phyloP scores from a whole-genome alignment of 2,888 invertebrate genomes.

The Quadroppia sp. region DNA sequence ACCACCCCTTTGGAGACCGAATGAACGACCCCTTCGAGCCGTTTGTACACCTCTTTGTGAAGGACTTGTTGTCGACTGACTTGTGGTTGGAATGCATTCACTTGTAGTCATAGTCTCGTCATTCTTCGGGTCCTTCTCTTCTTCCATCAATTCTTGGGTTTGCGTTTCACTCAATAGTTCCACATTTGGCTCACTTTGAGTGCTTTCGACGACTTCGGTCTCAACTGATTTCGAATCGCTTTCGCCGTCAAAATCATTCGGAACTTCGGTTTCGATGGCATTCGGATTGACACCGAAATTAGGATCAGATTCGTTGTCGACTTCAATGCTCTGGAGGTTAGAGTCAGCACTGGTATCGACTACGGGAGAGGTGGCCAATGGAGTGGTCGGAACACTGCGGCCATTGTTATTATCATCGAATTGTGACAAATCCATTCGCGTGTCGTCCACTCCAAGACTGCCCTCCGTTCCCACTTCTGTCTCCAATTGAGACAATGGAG shows the following conservation, averaged over 20 bases:
- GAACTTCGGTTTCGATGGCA: background rate
- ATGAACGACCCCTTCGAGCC: conserved; percentile 10
- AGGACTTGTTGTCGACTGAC: background rate
- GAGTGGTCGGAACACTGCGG: conserved; percentile 19
- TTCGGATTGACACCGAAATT: conserved; percentile 11
- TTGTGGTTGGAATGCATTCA: background rate
- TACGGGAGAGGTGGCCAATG: conserved; percentile 20
- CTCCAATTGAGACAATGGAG: conserved; percentile 55
- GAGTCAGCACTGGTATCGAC: conserved; percentile 13
- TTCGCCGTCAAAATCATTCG: background rate
- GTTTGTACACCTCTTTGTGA: background rate
- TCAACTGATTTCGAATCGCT: conserved; percentile 1
- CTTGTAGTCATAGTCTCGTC: background rate
- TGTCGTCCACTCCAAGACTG: conserved; percentile 63
- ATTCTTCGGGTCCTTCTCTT: background rate
- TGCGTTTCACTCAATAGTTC: background rate
- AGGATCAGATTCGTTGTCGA: conserved; percentile 10
- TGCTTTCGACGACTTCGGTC: background rate
- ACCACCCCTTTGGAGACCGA: background rate
- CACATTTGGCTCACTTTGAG: background rate
- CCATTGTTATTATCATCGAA: conserved; percentile 55
- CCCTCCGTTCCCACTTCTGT: conserved; percentile 61
- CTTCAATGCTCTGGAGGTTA: background rate
- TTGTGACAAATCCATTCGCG: conserved; percentile 66
- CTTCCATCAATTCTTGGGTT: background rate